Evolutionary conservation across 2,797 vertebrate genomes (phyloP), one percentile per base, ranked within the genome.

Genomic region (Manis javanica): DNA sequence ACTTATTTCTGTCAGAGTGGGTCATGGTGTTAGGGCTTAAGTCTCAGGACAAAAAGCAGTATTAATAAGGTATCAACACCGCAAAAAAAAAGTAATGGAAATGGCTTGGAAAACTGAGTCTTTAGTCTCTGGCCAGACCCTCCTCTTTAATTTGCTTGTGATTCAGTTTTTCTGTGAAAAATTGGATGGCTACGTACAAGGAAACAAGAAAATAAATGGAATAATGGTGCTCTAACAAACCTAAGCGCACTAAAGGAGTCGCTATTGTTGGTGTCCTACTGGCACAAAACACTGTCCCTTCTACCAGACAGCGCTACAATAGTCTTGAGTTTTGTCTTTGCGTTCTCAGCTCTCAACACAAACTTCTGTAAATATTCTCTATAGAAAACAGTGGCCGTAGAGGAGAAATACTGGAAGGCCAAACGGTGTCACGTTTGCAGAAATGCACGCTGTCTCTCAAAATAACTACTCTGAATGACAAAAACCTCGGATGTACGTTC

Each of bases 271-370:
- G 87, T 18, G 24, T 34, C 57, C 19, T 37, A 39, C 46, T 12
- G 6, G n/a, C 34, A 46, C 37, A 49, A 59, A 68, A 49, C 26
- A 74, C 1, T 26, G 59, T 26, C 42, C 83, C 42, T 68, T 55
- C 18, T 55, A 61, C 31, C 12, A 61, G 23, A 19, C 16, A 3
- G 14, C 5, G 2, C 49, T 64, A 23, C n/a, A 31, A 16, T 18
- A 24, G 31, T n/a, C 29, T 46, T 53, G 34, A 68, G 39, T 42
- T 83, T n/a, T 69, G 46, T 49, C 46, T 75, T 39, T 51, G 53
- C 31, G 34, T 34, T 82, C 64, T 69, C 84, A 46, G 31, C n/a
- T 90, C 39, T 37, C 75, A 23, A 96, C 94, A 75, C 69, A 93
- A 95, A 85, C 77, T 85, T 88, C 57, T 39, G 59, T 14, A 64